Conservation (phyloP, 2,888 invertebrate genomes). For the Panzeria rudis region DNA sequence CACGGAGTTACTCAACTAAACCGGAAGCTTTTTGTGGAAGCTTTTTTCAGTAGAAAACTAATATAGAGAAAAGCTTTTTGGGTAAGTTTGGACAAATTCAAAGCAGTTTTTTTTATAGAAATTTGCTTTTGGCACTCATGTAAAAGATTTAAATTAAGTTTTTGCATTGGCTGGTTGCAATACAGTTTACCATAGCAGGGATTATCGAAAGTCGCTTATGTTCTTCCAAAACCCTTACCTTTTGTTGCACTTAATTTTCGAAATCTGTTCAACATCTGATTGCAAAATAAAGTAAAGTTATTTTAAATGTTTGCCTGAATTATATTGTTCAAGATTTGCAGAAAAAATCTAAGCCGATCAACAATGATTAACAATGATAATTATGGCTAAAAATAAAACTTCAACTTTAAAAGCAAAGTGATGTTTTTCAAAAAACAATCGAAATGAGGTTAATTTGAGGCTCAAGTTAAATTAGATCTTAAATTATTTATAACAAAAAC, state of each 20-base stretch:
- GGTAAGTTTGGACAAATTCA: no score
- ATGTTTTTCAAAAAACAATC: background rate
- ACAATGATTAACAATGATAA: slow-evolving; percentile 4
- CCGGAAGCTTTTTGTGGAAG: no score
- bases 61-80: no score
- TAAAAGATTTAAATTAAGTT: no score
- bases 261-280: slow-evolving; percentile 7
- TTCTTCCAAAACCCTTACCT: background rate
- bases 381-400: background rate
- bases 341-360: background rate
- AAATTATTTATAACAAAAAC: background rate
- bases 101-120: no score
- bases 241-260: slow-evolving; percentile 16
- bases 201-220: background rate
- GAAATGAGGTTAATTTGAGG: slow-evolving; percentile 35
- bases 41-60: no score
- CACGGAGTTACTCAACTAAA: no score
- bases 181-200: background rate
- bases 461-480: slow-evolving; percentile 21
- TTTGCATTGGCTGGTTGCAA: no score
- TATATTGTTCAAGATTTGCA: slow-evolving; percentile 38
- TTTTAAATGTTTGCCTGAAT: slow-evolving; percentile 38
- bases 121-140: no score
- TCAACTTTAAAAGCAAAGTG: background rate
- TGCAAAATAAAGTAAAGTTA: slow-evolving; percentile 26